These are phyloP conservation scores for Amphibalanus amphitrite DNA, from an alignment of 1,140 invertebrate species.

Conservation along the genomic window DNA sequence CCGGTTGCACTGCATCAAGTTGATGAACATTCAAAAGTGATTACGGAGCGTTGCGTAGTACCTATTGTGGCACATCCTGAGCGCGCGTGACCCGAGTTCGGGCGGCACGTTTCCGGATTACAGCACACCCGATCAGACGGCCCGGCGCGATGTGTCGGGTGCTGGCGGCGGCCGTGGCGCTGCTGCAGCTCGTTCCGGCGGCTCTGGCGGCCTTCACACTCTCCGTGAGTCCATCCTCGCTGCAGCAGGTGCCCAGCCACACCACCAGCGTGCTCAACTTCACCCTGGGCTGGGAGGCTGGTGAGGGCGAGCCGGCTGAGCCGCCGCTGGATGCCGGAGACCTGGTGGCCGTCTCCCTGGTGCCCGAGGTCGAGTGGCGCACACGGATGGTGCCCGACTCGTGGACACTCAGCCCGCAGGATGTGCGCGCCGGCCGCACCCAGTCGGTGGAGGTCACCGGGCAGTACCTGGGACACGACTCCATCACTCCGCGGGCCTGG, in stretches of 20 bases:
- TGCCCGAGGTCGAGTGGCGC: not conserved
- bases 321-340: not conserved
- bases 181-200: too few species aligned
- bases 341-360: not conserved
- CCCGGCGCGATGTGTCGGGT: too few species aligned
- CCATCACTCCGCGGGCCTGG: not conserved
- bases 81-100: too few species aligned
- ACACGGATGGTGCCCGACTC: not conserved
- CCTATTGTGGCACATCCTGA: too few species aligned
- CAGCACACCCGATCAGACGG: too few species aligned
- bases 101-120: too few species aligned
- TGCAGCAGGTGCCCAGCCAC: not conserved
- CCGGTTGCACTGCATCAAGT: too few species aligned
- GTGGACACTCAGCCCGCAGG: not conserved
- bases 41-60: too few species aligned
- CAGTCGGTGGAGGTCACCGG: not conserved
- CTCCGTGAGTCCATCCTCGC: not conserved
- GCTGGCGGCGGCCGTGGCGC: too few species aligned
- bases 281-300: not conserved
- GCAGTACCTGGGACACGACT: not conserved
- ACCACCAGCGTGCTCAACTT: not conserved
- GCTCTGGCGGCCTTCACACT: not conserved
- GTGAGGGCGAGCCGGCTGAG: not conserved
- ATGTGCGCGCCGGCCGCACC: not conserved
- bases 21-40: too few species aligned